Evolutionary conservation across 2,797 vertebrate genomes (phyloP), one percentile per base, ranked within the genome.

Genomic region (Myiotriccus ornatus): DNA sequence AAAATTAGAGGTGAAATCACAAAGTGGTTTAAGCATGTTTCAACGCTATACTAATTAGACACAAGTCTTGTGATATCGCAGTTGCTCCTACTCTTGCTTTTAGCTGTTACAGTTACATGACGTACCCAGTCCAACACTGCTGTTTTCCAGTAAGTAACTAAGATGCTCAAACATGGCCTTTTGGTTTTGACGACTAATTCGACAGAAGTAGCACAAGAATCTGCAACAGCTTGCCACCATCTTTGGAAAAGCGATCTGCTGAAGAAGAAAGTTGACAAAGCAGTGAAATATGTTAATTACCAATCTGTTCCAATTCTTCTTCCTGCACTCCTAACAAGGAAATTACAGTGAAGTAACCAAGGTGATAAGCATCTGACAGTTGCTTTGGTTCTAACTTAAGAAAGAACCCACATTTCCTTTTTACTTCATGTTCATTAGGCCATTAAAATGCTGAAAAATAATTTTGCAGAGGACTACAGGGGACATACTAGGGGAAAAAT

Each of bases 81-180:
- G 52, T 39, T 79, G 50, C 37, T 83, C 43, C 63, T 57, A 8
- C 52, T 55, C 53, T 80, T 93, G 71, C 32, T 89, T 75, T 71
- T 32, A 83, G 50, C 25, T 83, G 30, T 44, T 86, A 67, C 20
- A 91, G 83, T 15, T 50, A 69, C 5, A 1, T 12, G 74, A 97
- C 98, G 1, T 97, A 99, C 99, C 99, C 41, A 99, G 97, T 28
- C 99, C 99, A 89, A 99, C 99, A 0, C 99, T 99, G 97, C 99
- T 99, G 77, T 99, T 99, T 97, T 99, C 99, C 97, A 99, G 97
- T 73, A 99, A 98, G 97, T 99, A 99, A 92, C 99, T 99, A 32
- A 99, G 98, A 94, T 99, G 99, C 94, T 99, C 99, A 87, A 99
- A 99, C 99, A 99, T 99, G 84, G 99, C 99, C 95, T 99, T 99